A percentile compares a stretch with the other conserved stretches of the same genome.
phyloP scores from a whole-genome alignment of 23 tunicate genomes.

The Trididemnum nubilum region DNA sequence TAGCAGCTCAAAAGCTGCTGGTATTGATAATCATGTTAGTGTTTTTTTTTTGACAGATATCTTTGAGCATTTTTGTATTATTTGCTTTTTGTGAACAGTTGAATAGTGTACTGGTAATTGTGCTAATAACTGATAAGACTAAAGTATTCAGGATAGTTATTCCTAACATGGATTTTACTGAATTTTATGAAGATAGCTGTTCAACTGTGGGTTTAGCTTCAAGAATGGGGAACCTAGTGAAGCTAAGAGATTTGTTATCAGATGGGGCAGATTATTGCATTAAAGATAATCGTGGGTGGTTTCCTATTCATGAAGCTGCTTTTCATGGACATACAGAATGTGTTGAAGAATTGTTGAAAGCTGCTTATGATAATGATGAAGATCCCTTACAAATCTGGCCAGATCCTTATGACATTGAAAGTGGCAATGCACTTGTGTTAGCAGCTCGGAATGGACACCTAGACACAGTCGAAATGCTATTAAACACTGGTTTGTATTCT shows the following conservation, averaged over 20 bases:
- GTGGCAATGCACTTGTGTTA: conserved; percentile 38
- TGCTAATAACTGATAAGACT: too few relatives aligned
- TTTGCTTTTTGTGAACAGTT: too few relatives aligned
- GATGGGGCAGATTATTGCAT: conserved; percentile 45
- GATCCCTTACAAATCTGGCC: conserved; percentile 57
- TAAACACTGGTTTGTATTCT: not conserved
- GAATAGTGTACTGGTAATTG: too few relatives aligned
- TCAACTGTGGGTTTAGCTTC: conserved; percentile 61
- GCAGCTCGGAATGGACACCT: conserved; percentile 51
- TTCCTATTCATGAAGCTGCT: conserved; percentile 84
- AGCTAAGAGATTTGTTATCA: not conserved
- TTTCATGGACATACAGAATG: conserved; percentile 53
- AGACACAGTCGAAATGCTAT: conserved; percentile 35
- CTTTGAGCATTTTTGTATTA: too few relatives aligned
- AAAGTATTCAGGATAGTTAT: too few relatives aligned
- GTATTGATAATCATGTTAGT: too few relatives aligned
- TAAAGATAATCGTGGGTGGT: conserved; percentile 73
- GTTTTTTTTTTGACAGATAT: too few relatives aligned
- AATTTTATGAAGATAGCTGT: conserved; percentile 39
- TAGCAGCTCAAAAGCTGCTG: too few relatives aligned
- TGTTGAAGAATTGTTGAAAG: conserved; percentile 37
- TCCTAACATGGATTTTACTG: conserved; percentile 44
- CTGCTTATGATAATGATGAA: conserved; percentile 43
- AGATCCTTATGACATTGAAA: conserved; percentile 25
- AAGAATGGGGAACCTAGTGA: conserved; percentile 26